Evolutionary conservation across 2,113 vertebrate species (phyloP).

Genomic region (Eulacestoma nigropectus): DNA sequence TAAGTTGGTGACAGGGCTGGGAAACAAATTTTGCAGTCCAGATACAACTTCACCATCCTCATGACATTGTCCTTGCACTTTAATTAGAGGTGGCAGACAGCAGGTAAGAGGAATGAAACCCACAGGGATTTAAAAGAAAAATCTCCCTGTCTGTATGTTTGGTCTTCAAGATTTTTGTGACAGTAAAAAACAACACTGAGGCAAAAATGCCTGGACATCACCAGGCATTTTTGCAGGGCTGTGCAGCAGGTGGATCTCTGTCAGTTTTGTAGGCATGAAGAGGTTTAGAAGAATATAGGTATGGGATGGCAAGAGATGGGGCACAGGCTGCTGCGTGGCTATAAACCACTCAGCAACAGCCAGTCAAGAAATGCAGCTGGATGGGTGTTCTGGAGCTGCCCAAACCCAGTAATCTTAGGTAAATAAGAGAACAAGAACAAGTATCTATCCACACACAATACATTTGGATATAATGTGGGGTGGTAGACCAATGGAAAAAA

Average conservation of each 20-base stretch:
- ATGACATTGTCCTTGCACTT: background rate
- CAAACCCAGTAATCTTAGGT: background rate
- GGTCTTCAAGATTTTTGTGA: background rate
- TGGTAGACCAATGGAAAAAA: background rate
- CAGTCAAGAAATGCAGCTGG: background rate
- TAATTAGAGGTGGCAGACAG: background rate
- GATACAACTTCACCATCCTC: background rate
- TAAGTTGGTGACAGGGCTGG: background rate
- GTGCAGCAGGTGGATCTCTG: background rate
- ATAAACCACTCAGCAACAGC: background rate
- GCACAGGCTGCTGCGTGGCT: background rate
- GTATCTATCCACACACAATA: background rate
- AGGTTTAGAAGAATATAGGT: background rate
- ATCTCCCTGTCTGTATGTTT: background rate
- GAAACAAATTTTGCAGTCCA: background rate
- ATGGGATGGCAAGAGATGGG: background rate
- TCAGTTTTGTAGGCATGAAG: background rate
- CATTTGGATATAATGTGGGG: background rate
- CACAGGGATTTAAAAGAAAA: background rate
- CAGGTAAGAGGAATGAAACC: background rate
- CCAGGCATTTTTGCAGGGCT: background rate
- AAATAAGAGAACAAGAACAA: background rate
- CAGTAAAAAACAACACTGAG: background rate
- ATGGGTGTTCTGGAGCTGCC: background rate
- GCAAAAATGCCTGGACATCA: background rate